Evolutionary conservation across 37 sponge, comb jelly and placozoan species (phyloP).

Genomic region (Haliclona indistincta): DNA sequence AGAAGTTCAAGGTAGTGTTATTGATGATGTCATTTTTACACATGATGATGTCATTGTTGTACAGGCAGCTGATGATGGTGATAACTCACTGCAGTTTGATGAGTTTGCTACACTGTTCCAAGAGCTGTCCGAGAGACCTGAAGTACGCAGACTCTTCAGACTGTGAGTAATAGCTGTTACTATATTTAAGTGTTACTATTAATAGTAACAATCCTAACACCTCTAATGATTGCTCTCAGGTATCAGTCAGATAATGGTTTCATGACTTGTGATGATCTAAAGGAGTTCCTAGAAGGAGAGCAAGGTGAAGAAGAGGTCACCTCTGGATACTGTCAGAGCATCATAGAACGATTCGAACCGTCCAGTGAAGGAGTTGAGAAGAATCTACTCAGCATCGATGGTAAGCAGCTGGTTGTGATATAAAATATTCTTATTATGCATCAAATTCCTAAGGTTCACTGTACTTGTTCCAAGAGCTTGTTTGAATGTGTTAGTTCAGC

Average conservation of each 20-base stretch:
- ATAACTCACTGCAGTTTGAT: conserved; percentile 42
- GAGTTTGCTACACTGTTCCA: conserved; percentile 48
- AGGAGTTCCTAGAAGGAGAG: conserved; percentile 14
- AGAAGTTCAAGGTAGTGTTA: conserved; percentile 45
- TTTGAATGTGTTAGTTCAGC: no score
- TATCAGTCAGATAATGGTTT: conserved; percentile 6
- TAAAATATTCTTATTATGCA: no score
- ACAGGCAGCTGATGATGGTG: conserved; percentile 8
- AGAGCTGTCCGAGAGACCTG: conserved; percentile 44
- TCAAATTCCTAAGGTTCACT: no score
- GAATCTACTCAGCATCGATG: conserved; percentile 24
- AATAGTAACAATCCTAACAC: background rate
- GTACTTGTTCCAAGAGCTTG: no score
- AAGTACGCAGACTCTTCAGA: conserved; percentile 35
- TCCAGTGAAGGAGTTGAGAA: conserved; percentile 10
- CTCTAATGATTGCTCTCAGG: background rate
- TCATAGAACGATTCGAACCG: conserved; percentile 23
- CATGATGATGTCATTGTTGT: background rate
- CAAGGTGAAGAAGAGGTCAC: background rate
- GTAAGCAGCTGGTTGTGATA: no score
- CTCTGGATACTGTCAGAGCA: conserved; percentile 8
- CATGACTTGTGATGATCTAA: conserved; percentile 27
- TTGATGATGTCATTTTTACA: background rate
- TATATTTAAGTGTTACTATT: background rate
- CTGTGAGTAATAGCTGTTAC: conserved; percentile 16